Percentiles rank a stretch among this genome's conserved stretches.
phyloP scores from a whole-genome alignment of 1,140 invertebrate genomes.

The Zaprionus ornatus region DNA sequence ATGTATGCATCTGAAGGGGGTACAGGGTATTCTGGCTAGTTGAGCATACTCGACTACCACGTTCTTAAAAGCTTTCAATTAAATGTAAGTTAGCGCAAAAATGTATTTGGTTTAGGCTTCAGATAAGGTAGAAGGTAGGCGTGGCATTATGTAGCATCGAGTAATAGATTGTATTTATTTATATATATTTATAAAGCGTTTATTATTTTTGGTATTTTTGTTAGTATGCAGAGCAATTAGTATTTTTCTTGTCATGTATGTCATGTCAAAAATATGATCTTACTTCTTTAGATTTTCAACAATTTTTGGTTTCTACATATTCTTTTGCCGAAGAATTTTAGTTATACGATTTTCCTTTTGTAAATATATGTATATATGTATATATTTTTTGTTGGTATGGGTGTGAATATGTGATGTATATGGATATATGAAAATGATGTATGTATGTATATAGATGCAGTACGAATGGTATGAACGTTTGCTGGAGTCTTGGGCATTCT shows the following conservation, averaged over 20 bases:
- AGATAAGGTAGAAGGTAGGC: conserved; percentile 75
- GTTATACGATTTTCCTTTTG: conserved; percentile 43
- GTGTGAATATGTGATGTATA: conserved; percentile 31
- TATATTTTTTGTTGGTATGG: conserved; percentile 7
- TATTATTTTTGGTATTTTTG: conserved; percentile 39
- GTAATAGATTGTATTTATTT: conserved; percentile 48
- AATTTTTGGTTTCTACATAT: conserved; percentile 26
- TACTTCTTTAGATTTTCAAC: conserved; percentile 42
- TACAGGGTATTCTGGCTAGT: conserved; percentile 5
- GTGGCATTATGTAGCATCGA: conserved; percentile 69
- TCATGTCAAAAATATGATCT: conserved; percentile 67
- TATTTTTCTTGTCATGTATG: conserved; percentile 30
- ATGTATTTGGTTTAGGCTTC: conserved; percentile 44
- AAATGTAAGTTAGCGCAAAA: conserved; percentile 39
- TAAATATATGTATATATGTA: conserved; percentile 29
- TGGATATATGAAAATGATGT: conserved; percentile 53
- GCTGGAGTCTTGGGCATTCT: conserved; percentile 4
- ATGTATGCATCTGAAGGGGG: not conserved
- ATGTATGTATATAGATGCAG: conserved; percentile 17
- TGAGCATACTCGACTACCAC: conserved; percentile 1
- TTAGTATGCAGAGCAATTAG: conserved; percentile 59
- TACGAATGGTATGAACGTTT: conserved; percentile 35
- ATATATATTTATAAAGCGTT: conserved; percentile 58
- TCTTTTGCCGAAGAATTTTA: conserved; percentile 20
- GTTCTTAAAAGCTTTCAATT: conserved; percentile 3